Evolutionary conservation across 2,113 vertebrate genomes (phyloP), one percentile per base, ranked within the genome.

Genomic region (Chaenogobius annularis): DNA sequence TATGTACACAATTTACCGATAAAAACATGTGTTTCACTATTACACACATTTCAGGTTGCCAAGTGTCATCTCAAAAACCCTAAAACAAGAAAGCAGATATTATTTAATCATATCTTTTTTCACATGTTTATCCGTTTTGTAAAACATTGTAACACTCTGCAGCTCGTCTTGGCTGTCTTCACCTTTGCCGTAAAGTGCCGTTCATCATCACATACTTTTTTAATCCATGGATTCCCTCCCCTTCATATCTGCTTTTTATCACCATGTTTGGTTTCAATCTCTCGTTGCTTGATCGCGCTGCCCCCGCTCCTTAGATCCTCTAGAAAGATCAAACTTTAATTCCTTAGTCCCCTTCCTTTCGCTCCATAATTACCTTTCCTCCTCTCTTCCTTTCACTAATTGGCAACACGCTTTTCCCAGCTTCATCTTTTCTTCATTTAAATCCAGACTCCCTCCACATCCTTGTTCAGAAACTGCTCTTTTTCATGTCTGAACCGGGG

Each of bases 311-410:
- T 56, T 48, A 80, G 84, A 78, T 85, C 76, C 83, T 74, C 73
- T 74, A 66, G 52, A 83, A 85, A 87, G 77, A 72, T 86, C 68
- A 70, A 86, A 79, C 66, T 81, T 77, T 66, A 64, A 78, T 81
- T 79, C 82, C 61, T 61, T 73, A 74, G 54, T 59, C 75, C 72
- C 73, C 70, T 84, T 77, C 79, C 75, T 77, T 73, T 84, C 72
- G 69, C 81, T 79, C 74, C 66, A 72, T 89, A 88, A 92, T 93
- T 92, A 89, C 77, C 65, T 72, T 68, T 68, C 61, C 75, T 66
- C 69, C 22, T 82, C 81, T 88, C 83, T 88, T 88, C 86, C 87
- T 90, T 85, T 87, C 87, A 80, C 85, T 90, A 93, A 92, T 92
- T 89, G 90, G 85, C 86, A 75, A 75, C 84, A 83, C 85, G 85